Evolutionary conservation across 2,888 invertebrate species (phyloP), one percentile per base, ranked within the genome.

Genomic region (Beris morrisii): DNA sequence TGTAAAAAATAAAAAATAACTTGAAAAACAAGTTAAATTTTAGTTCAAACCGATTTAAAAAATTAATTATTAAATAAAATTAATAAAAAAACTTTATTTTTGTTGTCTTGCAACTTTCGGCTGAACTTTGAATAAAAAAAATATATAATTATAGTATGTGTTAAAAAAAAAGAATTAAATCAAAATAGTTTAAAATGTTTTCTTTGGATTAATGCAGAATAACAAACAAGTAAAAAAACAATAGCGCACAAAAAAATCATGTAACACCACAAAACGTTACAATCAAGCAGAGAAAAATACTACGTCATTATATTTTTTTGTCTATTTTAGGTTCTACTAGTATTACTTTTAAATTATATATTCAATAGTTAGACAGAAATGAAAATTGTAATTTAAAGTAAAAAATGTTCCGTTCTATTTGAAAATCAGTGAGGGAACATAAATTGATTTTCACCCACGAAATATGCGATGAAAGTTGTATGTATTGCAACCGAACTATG

Each of bases 51-150:
- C 9, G 22, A 22, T 22, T 15, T 15, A 3, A 22, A 13, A 6
- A 7, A 7, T 53, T 53, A 9, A 22, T 15, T 53, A 15, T 53
- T 22, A 53, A 6, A 22, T 12, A 11, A 22, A 3, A 22, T 53
- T 13, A n/a, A n/a, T 22, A 5, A 22, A 22, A 22, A 13, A 6
- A 7, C 9, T 53, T 53, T 12, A 22, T 15, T 53, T 53, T 53
- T 22, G 13, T 22, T 53, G 12, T 53, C 28, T 53, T 55, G 30
- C 31, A 55, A 30, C 32, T 55, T 55, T 55, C 55, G 55, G 55
- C 55, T 55, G 55, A 55, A 55, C 55, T 55, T 55, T 55, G 4
- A 32, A 54, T 30, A 54, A 28, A 15, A 22, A 12, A 28, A 7
- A 48, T 13, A 11, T 15, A 22, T 4, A 53, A 22, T 53, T 22